Percentiles rank a stretch among this genome's conserved stretches.
Evolutionary conservation across 1,140 invertebrate genomes (phyloP).

Genomic region (Microplitis mediator): DNA sequence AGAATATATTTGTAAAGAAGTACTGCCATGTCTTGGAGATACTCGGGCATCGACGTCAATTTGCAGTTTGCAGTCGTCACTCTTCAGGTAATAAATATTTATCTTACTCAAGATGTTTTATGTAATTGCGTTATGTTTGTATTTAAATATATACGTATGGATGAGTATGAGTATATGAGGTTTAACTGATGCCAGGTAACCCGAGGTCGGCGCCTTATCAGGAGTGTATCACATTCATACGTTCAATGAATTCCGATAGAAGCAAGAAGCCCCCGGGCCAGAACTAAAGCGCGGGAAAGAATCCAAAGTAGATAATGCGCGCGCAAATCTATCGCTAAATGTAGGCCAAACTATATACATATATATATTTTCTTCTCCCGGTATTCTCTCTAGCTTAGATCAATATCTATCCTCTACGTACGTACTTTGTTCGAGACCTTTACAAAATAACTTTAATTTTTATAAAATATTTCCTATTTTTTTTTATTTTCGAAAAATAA

Average conservation of each 20-base stretch:
- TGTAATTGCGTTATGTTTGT: too few relatives aligned
- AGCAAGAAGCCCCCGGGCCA: not conserved
- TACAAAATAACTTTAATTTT: not conserved
- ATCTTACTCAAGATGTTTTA: slow-evolving; percentile 1
- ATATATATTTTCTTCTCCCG: not conserved
- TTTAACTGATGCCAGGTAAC: slow-evolving; percentile 11
- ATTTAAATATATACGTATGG: not conserved
- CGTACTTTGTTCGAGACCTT: not conserved
- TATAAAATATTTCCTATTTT: too few relatives aligned
- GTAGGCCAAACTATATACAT: slow-evolving; percentile 19
- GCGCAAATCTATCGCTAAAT: not conserved
- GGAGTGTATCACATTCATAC: not conserved
- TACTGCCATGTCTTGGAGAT: slow-evolving; percentile 85
- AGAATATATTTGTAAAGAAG: slow-evolving; percentile 81
- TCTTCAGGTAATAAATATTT: slow-evolving; percentile 73
- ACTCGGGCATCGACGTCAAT: slow-evolving; percentile 84
- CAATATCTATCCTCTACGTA: slow-evolving; percentile 44
- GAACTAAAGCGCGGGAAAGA: not conserved
- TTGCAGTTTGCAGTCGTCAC: slow-evolving; percentile 84
- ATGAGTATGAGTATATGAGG: not conserved
- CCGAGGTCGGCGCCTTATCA: slow-evolving; percentile 19
- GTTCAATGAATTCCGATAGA: slow-evolving; percentile 7
- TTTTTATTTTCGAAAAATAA: too few relatives aligned
- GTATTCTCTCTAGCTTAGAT: slow-evolving; percentile 38
- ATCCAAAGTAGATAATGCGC: not conserved